These are phyloP conservation scores for Aphis craccivora DNA, from an alignment of 1,140 invertebrate genomes.

Conservation along the genomic window DNA sequence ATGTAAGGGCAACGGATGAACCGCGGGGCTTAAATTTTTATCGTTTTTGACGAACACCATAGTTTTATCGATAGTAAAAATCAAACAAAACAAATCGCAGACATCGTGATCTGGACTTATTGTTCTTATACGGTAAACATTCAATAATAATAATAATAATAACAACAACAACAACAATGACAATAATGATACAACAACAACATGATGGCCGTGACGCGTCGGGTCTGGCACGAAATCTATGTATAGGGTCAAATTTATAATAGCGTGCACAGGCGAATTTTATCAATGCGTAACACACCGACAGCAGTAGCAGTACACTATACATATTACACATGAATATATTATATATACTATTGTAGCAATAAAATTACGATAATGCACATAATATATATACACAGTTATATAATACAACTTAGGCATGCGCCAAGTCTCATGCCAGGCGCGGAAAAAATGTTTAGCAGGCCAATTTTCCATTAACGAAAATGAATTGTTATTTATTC, in stretches of 20 bases:
- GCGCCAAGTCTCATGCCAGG: not conserved
- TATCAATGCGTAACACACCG: not conserved
- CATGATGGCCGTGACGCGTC: not conserved
- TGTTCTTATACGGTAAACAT: not conserved
- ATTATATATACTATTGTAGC: not conserved
- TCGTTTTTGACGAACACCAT: not conserved
- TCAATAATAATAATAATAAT: not conserved
- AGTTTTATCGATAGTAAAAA: not conserved
- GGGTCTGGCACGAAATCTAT: constrained; percentile 41
- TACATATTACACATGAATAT: not conserved
- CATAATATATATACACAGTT: not conserved
- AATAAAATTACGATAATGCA: not conserved
- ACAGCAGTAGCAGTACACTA: not conserved
- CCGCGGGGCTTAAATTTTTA: not conserved
- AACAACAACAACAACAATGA: not conserved
- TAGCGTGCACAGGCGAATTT: not conserved
- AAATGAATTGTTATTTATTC: not conserved
- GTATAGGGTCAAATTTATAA: not conserved
- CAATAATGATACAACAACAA: constrained; percentile 17
- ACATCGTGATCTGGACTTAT: not conserved
- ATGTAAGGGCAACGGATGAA: not conserved
- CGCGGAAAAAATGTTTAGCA: not conserved
- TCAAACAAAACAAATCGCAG: not conserved
- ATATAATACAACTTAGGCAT: not conserved
- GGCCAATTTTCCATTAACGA: not conserved